Evolutionary conservation across 2,797 vertebrate species (phyloP).

Genomic region (Gymnothorax javanicus): DNA sequence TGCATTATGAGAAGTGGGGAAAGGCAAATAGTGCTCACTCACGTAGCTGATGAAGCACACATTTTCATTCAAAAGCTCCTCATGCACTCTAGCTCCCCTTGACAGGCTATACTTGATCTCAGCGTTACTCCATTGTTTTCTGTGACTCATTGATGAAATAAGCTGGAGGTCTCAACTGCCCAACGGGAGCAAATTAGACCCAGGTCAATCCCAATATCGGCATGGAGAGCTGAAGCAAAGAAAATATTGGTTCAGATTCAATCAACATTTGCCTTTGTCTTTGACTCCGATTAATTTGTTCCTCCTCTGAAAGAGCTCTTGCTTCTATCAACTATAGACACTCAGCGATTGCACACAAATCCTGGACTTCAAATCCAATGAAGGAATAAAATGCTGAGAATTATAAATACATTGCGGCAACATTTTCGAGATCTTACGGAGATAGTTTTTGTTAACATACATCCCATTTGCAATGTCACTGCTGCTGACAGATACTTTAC

Average conservation of each 20-base stretch:
- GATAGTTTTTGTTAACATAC: not conserved
- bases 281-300: not conserved
- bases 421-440: not conserved
- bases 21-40: not conserved
- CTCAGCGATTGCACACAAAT: not conserved
- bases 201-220: not conserved
- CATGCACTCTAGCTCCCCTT: not conserved
- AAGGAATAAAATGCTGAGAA: not conserved
- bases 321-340: not conserved
- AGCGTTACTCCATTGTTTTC: not conserved
- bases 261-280: not conserved
- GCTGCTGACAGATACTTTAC: conserved; percentile 6
- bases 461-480: not conserved
- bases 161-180: not conserved
- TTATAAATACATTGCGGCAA: not conserved
- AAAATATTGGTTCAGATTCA: not conserved
- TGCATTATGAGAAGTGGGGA: conserved; percentile 7
- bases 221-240: not conserved
- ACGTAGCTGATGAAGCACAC: not conserved
- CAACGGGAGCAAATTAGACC: not conserved
- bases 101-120: not conserved
- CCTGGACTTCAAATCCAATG: not conserved
- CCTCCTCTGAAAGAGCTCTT: not conserved
- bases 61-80: not conserved
- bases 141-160: not conserved